Conservation (phyloP, 2,888 invertebrate genomes). For the Caenorhabditis angaria region DNA sequence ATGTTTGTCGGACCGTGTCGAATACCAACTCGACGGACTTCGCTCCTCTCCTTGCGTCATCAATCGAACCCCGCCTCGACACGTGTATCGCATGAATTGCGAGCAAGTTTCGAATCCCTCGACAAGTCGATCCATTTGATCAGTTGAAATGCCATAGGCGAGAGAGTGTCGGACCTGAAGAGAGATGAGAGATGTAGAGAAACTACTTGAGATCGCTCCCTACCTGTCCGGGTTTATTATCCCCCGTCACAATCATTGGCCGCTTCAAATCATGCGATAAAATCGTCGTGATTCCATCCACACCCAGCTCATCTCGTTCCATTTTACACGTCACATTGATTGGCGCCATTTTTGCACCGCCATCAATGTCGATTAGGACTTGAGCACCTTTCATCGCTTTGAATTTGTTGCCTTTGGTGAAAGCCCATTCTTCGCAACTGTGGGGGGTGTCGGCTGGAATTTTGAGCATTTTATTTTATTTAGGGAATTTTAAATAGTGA, state of each 20-base stretch:
- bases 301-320: conserved; percentile 50
- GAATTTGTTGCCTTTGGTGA: conserved; percentile 36
- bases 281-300: conserved; percentile 49
- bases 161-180: conserved; percentile 59
- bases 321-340: conserved; percentile 60
- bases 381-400: conserved; percentile 44
- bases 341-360: conserved; percentile 62
- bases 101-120: conserved; percentile 66
- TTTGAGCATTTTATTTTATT: no score
- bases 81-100: conserved; percentile 63
- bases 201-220: no score
- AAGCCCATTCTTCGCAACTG: conserved; percentile 68
- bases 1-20: conserved; percentile 50
- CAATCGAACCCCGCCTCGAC: conserved; percentile 62
- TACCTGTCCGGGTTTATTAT: conserved; percentile 65
- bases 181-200: no score
- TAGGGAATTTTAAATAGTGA: no score
- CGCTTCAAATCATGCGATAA: conserved; percentile 51
- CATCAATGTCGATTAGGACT: conserved; percentile 69
- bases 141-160: conserved; percentile 56
- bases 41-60: conserved; percentile 68
- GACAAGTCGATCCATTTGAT: conserved; percentile 64
- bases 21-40: conserved; percentile 66
- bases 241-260: conserved; percentile 64
- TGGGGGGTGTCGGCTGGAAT: conserved; percentile 61